phyloP scores from a whole-genome alignment of 2,797 vertebrate genomes.

The Notamacropus eugenii region DNA sequence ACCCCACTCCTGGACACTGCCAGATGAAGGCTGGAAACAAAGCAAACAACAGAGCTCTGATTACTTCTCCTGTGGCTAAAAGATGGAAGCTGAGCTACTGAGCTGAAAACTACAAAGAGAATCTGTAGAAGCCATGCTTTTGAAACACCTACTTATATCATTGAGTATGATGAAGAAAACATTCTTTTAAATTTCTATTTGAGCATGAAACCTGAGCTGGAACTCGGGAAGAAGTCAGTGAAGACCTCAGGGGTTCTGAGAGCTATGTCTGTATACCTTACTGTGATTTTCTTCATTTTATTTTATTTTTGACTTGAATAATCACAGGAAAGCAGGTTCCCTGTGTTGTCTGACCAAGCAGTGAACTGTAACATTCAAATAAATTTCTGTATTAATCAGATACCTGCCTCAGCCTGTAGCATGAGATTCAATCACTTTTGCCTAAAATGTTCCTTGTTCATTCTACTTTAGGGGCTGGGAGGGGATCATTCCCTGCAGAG shows the following conservation, averaged over 20 bases:
- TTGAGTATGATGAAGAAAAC: neutral
- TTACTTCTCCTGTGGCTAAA: conserved; percentile 6
- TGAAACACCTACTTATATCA: neutral
- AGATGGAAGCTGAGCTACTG: neutral
- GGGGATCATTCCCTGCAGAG: neutral
- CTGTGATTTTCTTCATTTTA: conserved; percentile 4
- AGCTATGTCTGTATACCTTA: neutral
- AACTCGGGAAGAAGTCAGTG: neutral
- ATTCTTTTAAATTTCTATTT: neutral
- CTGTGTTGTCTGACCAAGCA: neutral
- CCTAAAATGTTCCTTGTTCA: neutral
- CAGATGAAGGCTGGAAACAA: neutral
- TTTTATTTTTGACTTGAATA: neutral
- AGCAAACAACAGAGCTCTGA: neutral
- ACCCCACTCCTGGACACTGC: neutral
- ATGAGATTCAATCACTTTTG: neutral
- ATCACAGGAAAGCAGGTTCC: neutral
- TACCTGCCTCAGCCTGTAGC: neutral
- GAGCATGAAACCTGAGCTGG: neutral
- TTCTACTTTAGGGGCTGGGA: neutral
- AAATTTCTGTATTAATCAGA: neutral
- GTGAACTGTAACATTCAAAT: neutral
- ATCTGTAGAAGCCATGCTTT: neutral
- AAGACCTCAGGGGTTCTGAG: neutral
- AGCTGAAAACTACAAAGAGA: conserved; percentile 3